Conservation (phyloP, 2,113 vertebrate genomes). For the Pampusana beccarii region DNA sequence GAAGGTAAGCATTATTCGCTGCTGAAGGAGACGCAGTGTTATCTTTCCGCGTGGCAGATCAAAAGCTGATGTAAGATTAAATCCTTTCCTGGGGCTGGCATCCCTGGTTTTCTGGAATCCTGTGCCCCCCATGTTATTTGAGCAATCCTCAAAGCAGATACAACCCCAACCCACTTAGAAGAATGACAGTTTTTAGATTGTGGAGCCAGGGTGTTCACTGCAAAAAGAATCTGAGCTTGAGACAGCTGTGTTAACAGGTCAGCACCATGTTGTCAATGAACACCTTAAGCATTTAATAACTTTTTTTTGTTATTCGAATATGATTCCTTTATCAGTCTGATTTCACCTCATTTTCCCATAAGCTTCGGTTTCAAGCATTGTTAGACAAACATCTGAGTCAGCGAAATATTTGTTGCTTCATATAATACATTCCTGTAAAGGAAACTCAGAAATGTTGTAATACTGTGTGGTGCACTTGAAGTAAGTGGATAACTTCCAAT, state of each 20-base stretch:
- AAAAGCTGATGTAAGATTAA: background rate
- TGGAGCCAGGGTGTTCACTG: background rate
- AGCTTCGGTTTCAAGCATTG: background rate
- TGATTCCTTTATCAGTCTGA: background rate
- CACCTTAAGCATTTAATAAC: background rate
- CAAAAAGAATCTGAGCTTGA: background rate
- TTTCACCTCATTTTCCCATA: background rate
- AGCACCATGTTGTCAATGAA: background rate
- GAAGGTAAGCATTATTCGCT: background rate
- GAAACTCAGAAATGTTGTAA: background rate
- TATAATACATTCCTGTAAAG: rapidly evolving
- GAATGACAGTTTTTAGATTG: background rate
- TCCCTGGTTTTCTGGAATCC: background rate
- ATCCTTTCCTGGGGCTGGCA: background rate
- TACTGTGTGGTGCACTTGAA: background rate
- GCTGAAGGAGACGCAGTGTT: background rate
- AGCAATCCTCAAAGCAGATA: background rate
- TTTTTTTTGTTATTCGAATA: background rate
- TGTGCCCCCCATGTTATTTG: background rate
- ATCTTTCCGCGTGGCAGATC: background rate
- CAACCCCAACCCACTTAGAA: background rate
- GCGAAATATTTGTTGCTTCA: background rate
- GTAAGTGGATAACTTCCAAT: rapidly evolving
- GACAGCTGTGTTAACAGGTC: background rate
- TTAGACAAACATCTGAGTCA: background rate